These are phyloP conservation scores for Cisticola juncidis DNA, from an alignment of 2,113 vertebrate species.

Conservation along the genomic window DNA sequence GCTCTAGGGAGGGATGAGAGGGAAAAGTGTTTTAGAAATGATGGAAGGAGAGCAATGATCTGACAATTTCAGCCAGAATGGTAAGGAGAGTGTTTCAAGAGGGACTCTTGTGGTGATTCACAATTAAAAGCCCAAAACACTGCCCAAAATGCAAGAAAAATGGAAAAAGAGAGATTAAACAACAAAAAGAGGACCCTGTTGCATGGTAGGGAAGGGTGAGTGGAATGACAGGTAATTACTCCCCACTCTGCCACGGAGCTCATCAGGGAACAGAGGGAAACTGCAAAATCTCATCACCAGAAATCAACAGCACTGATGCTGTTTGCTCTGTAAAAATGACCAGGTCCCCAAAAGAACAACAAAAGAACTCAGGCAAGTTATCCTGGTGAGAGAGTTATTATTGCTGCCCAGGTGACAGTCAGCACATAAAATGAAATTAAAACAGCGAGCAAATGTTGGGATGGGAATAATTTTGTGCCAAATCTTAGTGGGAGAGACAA, in stretches of 20 bases:
- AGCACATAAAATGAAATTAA: slow-evolving; percentile 23
- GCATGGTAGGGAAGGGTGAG: not conserved
- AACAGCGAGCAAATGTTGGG: not conserved
- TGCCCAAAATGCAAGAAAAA: not conserved
- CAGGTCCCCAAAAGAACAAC: not conserved
- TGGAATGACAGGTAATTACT: not conserved
- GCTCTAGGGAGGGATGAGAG: not conserved
- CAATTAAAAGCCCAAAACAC: not conserved
- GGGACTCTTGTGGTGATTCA: not conserved
- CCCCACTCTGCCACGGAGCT: not conserved
- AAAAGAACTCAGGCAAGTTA: not conserved
- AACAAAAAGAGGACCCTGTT: not conserved
- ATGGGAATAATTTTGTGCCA: not conserved
- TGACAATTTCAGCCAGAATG: not conserved
- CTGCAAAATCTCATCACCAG: not conserved
- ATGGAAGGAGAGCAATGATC: not conserved
- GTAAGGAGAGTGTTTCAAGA: not conserved
- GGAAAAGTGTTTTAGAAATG: not conserved
- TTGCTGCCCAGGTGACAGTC: not conserved
- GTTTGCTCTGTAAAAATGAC: not conserved
- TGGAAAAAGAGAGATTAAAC: no score
- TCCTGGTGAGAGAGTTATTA: slow-evolving; percentile 4
- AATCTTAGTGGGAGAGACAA: not conserved
- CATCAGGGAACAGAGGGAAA: not conserved
- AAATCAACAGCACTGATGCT: not conserved